phyloP scores from a whole-genome alignment of 1,140 invertebrate species.

The Procambarus virginalis region DNA sequence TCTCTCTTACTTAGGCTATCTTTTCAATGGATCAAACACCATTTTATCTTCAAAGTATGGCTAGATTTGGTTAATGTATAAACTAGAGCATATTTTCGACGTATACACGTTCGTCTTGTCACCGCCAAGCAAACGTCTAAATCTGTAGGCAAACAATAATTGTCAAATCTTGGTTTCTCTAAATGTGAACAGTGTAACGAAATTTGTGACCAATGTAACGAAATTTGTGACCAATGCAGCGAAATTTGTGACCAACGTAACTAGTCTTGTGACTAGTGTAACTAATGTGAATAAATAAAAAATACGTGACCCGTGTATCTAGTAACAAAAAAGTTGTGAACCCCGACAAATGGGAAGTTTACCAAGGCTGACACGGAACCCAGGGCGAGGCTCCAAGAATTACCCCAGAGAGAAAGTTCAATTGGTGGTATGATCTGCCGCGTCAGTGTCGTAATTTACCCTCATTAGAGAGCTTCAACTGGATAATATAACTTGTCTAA shows the following conservation, averaged over 20 bases:
- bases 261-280: no score
- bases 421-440: conserved; percentile 11
- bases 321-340: background rate
- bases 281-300: no score
- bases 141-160: background rate
- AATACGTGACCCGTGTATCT: no score
- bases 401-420: conserved; percentile 3
- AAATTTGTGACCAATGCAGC: no score
- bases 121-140: background rate
- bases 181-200: no score
- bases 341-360: background rate
- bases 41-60: no score
- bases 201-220: no score
- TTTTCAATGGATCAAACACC: no score
- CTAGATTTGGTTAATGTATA: no score
- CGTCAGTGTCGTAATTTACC: conserved; percentile 7
- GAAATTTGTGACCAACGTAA: no score
- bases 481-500: background rate
- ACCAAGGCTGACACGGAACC: background rate
- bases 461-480: conserved; percentile 6
- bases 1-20: no score
- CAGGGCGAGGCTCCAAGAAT: background rate
- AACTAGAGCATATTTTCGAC: no score
- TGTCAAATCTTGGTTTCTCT: background rate
- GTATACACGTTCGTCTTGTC: background rate